Evolutionary conservation across 2,797 vertebrate genomes (phyloP).

Genomic region (Sebastes matsubarae): DNA sequence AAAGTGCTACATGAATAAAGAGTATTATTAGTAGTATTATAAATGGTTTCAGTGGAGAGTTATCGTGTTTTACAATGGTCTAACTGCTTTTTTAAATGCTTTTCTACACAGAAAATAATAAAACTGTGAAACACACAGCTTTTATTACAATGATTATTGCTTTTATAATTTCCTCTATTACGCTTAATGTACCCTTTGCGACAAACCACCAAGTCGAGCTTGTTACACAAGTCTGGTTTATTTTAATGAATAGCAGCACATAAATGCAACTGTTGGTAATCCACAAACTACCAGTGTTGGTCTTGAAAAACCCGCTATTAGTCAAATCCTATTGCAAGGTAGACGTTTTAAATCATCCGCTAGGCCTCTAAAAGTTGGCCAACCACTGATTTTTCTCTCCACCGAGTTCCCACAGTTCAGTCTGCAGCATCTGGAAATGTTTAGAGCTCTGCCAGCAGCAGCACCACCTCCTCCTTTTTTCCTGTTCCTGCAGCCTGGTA

Average conservation of each 20-base stretch:
- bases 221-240: not conserved
- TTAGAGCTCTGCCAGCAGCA: slow-evolving; percentile 28
- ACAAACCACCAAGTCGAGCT: not conserved
- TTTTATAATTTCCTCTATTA: not conserved
- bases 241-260: slow-evolving; percentile 12
- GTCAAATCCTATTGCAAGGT: slow-evolving; percentile 31
- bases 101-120: not conserved
- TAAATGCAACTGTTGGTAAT: slow-evolving; percentile 3
- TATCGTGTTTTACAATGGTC: not conserved
- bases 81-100: not conserved
- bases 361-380: slow-evolving; percentile 20
- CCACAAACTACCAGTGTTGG: slow-evolving; percentile 22
- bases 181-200: not conserved
- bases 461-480: not conserved
- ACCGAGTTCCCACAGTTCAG: slow-evolving; percentile 20
- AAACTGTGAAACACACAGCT: not conserved
- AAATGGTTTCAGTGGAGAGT: not conserved
- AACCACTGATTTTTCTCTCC: slow-evolving; percentile 29
- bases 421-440: slow-evolving; percentile 59
- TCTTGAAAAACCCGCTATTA: slow-evolving; percentile 8
- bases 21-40: not conserved
- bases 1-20: not conserved
- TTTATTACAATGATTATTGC: not conserved
- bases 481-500: slow-evolving; percentile 20
- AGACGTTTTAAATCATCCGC: slow-evolving; percentile 17